phyloP scores from a whole-genome alignment of 2,888 invertebrate species.

The Meloe dianella region DNA sequence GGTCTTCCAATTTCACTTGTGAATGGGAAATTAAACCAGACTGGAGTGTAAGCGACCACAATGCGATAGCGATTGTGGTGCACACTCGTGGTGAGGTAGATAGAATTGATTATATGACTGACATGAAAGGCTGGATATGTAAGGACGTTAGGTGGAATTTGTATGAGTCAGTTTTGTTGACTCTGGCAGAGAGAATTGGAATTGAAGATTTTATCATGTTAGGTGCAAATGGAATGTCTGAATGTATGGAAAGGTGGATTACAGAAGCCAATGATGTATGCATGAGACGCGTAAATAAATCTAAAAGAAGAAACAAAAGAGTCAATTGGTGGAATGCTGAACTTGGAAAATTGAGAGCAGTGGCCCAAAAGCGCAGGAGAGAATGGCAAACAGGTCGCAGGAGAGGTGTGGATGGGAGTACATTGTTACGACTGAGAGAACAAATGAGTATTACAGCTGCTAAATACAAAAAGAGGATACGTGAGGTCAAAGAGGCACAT shows the following conservation, averaged over 20 bases:
- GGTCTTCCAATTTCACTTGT: neutral
- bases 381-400: neutral
- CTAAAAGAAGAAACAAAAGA: too few species aligned
- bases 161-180: too few species aligned
- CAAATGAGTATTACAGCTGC: neutral
- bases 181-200: neutral
- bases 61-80: neutral
- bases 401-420: too few species aligned
- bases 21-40: slow-evolving; percentile 10
- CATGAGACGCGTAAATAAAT: neutral
- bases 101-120: too few species aligned
- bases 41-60: slow-evolving; percentile 17
- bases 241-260: too few species aligned
- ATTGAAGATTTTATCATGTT: neutral
- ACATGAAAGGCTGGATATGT: neutral
- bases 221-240: neutral
- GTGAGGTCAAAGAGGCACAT: neutral
- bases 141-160: neutral
- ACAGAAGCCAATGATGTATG: neutral
- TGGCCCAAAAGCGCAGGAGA: neutral
- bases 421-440: too few species aligned
- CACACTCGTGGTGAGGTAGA: too few species aligned
- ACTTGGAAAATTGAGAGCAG: neutral
- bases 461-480: neutral
- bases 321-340: neutral